A percentile compares a stretch with the other conserved stretches of the same genome.
phyloP scores from a whole-genome alignment of 2,113 vertebrate species.

The Hystrix cristata region DNA sequence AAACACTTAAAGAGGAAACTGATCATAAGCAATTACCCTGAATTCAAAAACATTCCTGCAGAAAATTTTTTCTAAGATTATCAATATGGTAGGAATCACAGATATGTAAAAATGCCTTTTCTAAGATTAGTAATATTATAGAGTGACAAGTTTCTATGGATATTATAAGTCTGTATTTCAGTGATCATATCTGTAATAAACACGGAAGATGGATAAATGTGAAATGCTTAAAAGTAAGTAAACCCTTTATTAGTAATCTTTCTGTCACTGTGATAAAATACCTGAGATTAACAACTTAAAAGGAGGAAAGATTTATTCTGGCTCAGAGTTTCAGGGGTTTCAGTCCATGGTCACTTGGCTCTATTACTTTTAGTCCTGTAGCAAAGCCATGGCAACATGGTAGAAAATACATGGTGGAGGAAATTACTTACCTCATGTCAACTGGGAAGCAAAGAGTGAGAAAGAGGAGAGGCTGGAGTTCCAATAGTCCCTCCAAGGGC shows the following conservation, averaged over 20 bases:
- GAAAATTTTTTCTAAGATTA: not conserved
- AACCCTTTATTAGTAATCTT: not conserved
- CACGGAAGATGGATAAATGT: not conserved
- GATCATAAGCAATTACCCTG: not conserved
- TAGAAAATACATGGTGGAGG: not conserved
- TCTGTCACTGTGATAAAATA: not conserved
- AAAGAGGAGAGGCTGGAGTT: not conserved
- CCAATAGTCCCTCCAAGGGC: not conserved
- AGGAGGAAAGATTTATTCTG: not conserved
- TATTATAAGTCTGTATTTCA: slow-evolving; percentile 32
- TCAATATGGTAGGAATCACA: not conserved
- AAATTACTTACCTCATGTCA: not conserved
- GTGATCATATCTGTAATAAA: not conserved
- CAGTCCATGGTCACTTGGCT: not conserved
- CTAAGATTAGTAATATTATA: not conserved
- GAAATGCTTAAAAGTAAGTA: not conserved
- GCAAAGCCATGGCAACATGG: not conserved
- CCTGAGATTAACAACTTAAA: not conserved
- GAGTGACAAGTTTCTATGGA: slow-evolving; percentile 11
- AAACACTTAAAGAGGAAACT: not conserved
- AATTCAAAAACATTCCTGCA: slow-evolving; percentile 16
- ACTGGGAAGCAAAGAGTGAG: not conserved
- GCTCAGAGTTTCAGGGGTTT: not conserved
- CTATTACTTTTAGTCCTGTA: not conserved
- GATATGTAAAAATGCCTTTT: not conserved